Base-by-base conservation (phyloP, 2,888 invertebrate genomes). In the Mythimna lalbum region DNA sequence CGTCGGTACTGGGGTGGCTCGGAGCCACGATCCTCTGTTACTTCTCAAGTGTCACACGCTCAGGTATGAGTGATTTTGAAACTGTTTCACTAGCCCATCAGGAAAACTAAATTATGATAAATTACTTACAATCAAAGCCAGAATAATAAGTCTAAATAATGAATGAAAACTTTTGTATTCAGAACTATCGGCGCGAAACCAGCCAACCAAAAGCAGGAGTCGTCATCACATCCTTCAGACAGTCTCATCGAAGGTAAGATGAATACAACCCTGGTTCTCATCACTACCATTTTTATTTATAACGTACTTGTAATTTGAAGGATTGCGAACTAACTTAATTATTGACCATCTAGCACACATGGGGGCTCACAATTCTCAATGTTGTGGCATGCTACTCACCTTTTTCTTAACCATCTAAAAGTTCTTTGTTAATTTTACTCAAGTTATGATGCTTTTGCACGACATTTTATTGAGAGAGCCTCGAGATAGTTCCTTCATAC, bases 181-280 rank as follows among this genome's bases (percentile, higher is more conserved):
- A 96, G 96, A 96, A 93, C 57, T 96, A 95, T 72, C 95, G 96
- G 9, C 93, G 96, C 0, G 96, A 96, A 82, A 94, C 95, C 19
- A 92, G 92, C 50, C 96, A 96, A 80, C 94, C 96, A 80, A 98
- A 98, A 92, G 98, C 98, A 2, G 99, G 99, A 0, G 98, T 98
- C 10, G 98, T 99, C 64, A 98, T 99, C 69, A 99, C 99, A 2
- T 98, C 98, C 4, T 98, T 98, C 87, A 96, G 98, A 63, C 98
- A 98, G 90, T 98, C 98, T 19, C 98, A 98, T 88, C 94, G 99
- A 91, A 98, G 99, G 98, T 98, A 94, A 90, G 73, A 79, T 61
- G 36, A 67, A 66, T 53, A 31, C 21, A 63, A 36, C 9, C 27
- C 19, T 49, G 31, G 19, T 63, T 50, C n/a, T 64, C 17, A 55